phyloP scores from a whole-genome alignment of 2,888 invertebrate genomes.

The Drosophila falleni region DNA sequence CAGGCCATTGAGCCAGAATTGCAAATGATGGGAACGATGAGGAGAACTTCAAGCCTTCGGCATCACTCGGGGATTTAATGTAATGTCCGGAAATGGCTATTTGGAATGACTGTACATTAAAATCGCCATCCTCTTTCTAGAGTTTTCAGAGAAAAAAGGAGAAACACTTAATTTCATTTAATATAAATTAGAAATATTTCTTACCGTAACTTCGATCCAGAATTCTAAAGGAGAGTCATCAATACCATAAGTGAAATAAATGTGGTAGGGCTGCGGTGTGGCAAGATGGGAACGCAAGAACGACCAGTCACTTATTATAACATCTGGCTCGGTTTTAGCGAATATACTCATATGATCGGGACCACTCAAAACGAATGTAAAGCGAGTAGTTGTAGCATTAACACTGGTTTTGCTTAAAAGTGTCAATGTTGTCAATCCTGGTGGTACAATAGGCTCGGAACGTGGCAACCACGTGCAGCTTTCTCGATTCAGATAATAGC shows the following conservation, averaged over 20 bases:
- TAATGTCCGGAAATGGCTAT: conserved; percentile 86
- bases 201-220: conserved; percentile 65
- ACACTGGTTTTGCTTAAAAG: conserved; percentile 59
- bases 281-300: conserved; percentile 68
- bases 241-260: conserved; percentile 72
- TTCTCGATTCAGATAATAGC: conserved; percentile 51
- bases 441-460: conserved; percentile 52
- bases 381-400: conserved; percentile 51
- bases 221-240: conserved; percentile 69
- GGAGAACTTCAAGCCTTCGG: conserved; percentile 84
- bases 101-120: conserved; percentile 77
- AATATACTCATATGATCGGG: conserved; percentile 78
- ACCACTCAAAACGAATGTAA: conserved; percentile 71
- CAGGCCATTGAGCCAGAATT: conserved; percentile 85
- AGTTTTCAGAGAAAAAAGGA: neutral
- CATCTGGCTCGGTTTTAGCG: conserved; percentile 66
- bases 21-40: conserved; percentile 85
- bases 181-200: neutral
- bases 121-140: conserved; percentile 58
- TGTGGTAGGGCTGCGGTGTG: conserved; percentile 68
- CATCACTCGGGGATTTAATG: conserved; percentile 83
- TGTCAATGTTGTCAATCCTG: conserved; percentile 58
- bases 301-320: conserved; percentile 74
- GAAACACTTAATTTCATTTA: neutral
- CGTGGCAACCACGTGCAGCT: conserved; percentile 70